Evolutionary conservation across 2,888 invertebrate species (phyloP).

Genomic region (Gnatocerus cornutus): DNA sequence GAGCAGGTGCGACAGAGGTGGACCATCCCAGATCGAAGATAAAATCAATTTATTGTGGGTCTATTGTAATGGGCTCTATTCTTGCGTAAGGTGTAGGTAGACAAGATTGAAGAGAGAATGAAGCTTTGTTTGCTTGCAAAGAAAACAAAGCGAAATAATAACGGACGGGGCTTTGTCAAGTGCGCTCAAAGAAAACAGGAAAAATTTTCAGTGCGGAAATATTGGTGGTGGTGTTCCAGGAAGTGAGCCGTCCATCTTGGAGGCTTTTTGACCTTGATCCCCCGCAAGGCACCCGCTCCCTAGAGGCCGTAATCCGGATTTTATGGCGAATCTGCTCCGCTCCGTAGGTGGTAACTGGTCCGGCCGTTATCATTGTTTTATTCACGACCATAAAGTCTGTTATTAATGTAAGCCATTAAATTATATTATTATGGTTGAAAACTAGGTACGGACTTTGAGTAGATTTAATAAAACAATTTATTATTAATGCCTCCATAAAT

Average conservation of each 20-base stretch:
- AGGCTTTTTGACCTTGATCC: constrained; percentile 26
- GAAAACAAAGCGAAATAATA: neutral
- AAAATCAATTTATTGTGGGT: constrained; percentile 9
- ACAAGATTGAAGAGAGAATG: constrained; percentile 2
- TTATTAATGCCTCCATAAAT: constrained; percentile 31
- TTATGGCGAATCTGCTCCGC: constrained; percentile 36
- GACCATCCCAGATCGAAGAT: constrained; percentile 17
- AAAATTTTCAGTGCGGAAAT: too few relatives aligned
- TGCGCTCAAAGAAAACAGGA: neutral
- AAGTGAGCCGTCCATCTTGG: neutral
- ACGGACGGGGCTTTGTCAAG: neutral
- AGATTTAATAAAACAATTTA: constrained; percentile 36
- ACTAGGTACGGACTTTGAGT: constrained; percentile 26
- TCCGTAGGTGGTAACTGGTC: constrained; percentile 40
- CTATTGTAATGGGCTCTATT: constrained; percentile 8
- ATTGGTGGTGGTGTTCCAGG: too few relatives aligned
- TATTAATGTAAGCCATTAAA: constrained; percentile 39
- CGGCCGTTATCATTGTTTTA: constrained; percentile 43
- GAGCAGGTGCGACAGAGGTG: constrained; percentile 18
- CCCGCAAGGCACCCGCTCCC: constrained; percentile 22
- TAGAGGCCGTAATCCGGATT: constrained; percentile 28
- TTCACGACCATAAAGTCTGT: constrained; percentile 32
- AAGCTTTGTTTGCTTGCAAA: constrained; percentile 4
- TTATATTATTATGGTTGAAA: constrained; percentile 34
- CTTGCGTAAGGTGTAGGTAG: constrained; percentile 1